Evolutionary conservation across 2,888 invertebrate species (phyloP), one percentile per base, ranked within the genome.

Genomic region (Phengaris alcon): DNA sequence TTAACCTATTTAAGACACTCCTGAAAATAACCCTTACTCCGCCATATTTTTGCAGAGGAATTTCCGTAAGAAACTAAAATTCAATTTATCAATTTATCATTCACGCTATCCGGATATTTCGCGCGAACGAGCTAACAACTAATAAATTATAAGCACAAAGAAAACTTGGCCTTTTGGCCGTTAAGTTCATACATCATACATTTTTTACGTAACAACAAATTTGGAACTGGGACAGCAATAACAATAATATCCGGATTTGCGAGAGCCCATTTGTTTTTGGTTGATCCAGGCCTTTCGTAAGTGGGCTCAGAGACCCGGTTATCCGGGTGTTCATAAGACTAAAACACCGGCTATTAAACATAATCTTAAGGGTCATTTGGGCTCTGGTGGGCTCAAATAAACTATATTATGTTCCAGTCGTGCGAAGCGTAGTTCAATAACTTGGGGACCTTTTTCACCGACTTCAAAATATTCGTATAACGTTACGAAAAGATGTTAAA

Each of bases 301-400:
- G 78, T 74, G 77, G 78, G 48, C 74, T 74, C 74, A 75, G 76
- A 73, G 76, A 77, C 79, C 83, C 79, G 82, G 82, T 85, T 82
- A 84, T 85, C 80, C 83, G 84, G 85, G 77, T 77, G 79, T 78
- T 80, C 79, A 80, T 82, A 81, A 81, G 82, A 82, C 86, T 83
- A 83, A 82, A 35, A 35, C 4, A 83, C 80, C 84, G 69, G 82
- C 83, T 85, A 83, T 87, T 87, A 86, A 86, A 84, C 89, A 89
- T 89, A 89, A 90, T 88, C 88, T 87, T 82, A 81, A 82, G 84
- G 84, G 81, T 6, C 22, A 59, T 59, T 59, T 22, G 3, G n/a
- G 15, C 57, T 48, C 48, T 15, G 15, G 57, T 8, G 8, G 10
- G 59, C 59, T 59, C 22, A 59, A 59, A 22, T 59, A 59, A 59